phyloP scores from a whole-genome alignment of 2,797 vertebrate genomes.

The Hippoglossus hippoglossus region DNA sequence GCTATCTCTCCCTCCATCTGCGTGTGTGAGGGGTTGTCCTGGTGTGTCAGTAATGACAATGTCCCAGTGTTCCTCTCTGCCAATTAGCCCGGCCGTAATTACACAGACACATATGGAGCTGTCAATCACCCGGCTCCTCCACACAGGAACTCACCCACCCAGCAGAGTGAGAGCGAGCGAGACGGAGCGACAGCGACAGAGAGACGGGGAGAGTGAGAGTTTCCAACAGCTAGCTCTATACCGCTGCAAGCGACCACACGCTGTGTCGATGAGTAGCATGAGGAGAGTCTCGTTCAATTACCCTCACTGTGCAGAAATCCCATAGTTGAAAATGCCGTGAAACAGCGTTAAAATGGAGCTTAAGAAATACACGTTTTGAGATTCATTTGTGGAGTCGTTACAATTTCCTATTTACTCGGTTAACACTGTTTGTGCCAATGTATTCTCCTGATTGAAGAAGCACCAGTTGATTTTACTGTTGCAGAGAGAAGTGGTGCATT shows the following conservation, averaged over 20 bases:
- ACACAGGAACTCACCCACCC: conserved; percentile 83
- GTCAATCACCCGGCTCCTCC: conserved; percentile 81
- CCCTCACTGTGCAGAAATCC: conserved; percentile 54
- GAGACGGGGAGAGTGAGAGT: conserved; percentile 34
- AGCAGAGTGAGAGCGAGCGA: conserved; percentile 53
- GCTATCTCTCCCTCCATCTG: conserved; percentile 75
- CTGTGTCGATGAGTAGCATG: conserved; percentile 64
- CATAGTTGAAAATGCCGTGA: conserved; percentile 53
- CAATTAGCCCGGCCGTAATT: conserved; percentile 86
- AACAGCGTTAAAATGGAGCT: conserved; percentile 2
- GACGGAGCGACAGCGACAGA: conserved; percentile 30
- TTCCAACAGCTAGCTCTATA: conserved; percentile 59
- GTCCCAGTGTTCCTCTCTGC: conserved; percentile 83
- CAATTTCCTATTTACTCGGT: conserved; percentile 23
- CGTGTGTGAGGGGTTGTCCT: conserved; percentile 74
- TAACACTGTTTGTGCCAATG: conserved; percentile 2
- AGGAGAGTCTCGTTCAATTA: conserved; percentile 60
- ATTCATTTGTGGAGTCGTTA: conserved; percentile 18
- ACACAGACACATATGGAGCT: conserved; percentile 86
- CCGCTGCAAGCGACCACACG: conserved; percentile 53
- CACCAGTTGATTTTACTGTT: neutral
- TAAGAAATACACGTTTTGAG: conserved; percentile 13
- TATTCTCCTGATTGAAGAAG: neutral
- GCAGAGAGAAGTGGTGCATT: neutral
- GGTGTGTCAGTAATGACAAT: conserved; percentile 85